Evolutionary conservation across 2,113 vertebrate species (phyloP).

Genomic region (Nannobrachium achirus): DNA sequence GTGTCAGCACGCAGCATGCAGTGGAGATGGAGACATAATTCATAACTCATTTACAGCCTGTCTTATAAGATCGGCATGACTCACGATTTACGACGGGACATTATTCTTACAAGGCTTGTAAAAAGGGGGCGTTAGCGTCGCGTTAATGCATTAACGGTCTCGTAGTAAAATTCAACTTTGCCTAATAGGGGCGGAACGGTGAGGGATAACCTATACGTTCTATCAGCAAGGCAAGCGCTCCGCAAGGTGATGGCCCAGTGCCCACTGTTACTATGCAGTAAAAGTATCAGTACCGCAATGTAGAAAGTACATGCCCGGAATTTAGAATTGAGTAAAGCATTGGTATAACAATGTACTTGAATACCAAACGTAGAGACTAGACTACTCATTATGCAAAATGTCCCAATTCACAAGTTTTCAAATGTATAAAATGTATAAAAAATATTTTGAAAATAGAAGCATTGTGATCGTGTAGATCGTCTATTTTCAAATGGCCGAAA

Average conservation of each 20-base stretch:
- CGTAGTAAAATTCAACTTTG: slow-evolving; percentile 72
- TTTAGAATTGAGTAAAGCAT: too few species aligned
- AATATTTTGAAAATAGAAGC: too few species aligned
- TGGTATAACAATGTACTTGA: too few species aligned
- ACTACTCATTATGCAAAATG: too few species aligned
- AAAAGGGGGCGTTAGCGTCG: slow-evolving; percentile 72
- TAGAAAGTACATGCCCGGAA: too few species aligned
- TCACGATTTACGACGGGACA: slow-evolving; percentile 70
- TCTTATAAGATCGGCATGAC: slow-evolving; percentile 74
- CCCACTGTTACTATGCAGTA: slow-evolving; percentile 58
- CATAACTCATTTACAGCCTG: slow-evolving; percentile 74
- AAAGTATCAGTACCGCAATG: too few species aligned
- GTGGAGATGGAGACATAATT: slow-evolving; percentile 62
- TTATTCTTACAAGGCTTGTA: slow-evolving; percentile 77
- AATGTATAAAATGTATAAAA: too few species aligned
- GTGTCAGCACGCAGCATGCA: background rate
- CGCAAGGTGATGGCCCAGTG: slow-evolving; percentile 74
- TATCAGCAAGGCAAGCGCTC: slow-evolving; percentile 48
- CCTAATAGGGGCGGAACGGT: slow-evolving; percentile 68
- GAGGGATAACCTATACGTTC: slow-evolving; percentile 59
- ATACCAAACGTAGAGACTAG: too few species aligned
- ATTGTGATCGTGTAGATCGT: too few species aligned
- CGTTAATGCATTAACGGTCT: slow-evolving; percentile 63
- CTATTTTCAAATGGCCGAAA: too few species aligned
- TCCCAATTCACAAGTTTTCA: too few species aligned